Base-by-base conservation (phyloP, 1,140 invertebrate genomes). In the Dreissena rostriformis region DNA sequence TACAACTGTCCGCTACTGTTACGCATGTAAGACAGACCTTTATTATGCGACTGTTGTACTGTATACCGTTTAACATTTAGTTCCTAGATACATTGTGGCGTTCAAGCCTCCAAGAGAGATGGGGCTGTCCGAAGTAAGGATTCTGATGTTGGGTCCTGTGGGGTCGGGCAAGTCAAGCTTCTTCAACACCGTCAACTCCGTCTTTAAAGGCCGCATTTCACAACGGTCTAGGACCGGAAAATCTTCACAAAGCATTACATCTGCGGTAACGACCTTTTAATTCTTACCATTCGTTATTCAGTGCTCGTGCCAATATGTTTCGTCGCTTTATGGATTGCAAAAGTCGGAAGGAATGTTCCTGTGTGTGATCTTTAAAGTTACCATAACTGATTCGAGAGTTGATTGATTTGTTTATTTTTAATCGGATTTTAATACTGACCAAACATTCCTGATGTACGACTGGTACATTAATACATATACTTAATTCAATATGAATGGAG, bases 141-240 rank as follows among this genome's bases (percentile, higher is more conserved):
- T 76, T 10, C 49, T 76, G 17, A n/a, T 76, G 17, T 22, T 76
- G 73, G 73, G 73, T n/a, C 73, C 73, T 0, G 26, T 76, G 5
- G 73, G 73, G 11, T 52, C 63, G 11, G 73, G 73, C 24, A 57
- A 76, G 73, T 76, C 73, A 11, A 76, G 73, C 22, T 76, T 76
- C 55, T 76, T 57, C 28, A 76, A 76, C 73, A 76, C 73, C 14
- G 39, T 76, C 8, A 76, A 63, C 26, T 76, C 73, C 17, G 55
- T 76, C 11, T 76, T 76, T 29, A 10, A 61, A 28, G 53, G 73
- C 11, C 57, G 55, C 19, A 75, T 75, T 24, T 75, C 63, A 14
- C 19, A 63, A n/a, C 26, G 28, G 22, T 52, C 73, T 8, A 22
- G 73, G 39, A 76, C 39, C 49, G 73, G 73, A 61, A 76, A 29